These are phyloP conservation scores for Athene noctua DNA, from an alignment of 2,113 vertebrate species.

Conservation along the genomic window DNA sequence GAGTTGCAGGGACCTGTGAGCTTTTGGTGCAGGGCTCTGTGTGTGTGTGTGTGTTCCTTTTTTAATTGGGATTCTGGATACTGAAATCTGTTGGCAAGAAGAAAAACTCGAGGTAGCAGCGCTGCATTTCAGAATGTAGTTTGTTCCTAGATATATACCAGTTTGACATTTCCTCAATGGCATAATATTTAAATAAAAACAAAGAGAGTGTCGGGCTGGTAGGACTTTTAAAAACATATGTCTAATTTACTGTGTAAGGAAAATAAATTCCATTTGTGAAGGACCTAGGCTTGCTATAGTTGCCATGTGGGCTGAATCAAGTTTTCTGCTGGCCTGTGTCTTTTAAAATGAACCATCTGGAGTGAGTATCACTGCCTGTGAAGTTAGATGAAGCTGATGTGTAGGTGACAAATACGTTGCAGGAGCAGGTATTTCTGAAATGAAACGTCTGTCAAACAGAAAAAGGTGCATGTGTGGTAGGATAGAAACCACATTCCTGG, in stretches of 20 bases:
- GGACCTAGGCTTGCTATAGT: not conserved
- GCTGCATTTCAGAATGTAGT: not conserved
- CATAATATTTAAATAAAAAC: not conserved
- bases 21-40: not conserved
- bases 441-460: not conserved
- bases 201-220: not conserved
- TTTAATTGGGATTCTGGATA: not conserved
- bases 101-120: not conserved
- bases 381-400: not conserved
- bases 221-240: not conserved
- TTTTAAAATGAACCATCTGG: not conserved
- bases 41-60: not conserved
- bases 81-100: not conserved
- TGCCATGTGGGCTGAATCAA: not conserved
- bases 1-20: not conserved
- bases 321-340: not conserved
- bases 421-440: not conserved
- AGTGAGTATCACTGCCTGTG: not conserved
- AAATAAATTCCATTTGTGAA: not conserved
- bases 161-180: not conserved
- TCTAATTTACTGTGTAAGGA: not conserved
- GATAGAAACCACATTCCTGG: not conserved
- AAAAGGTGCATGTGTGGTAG: fast-evolving
- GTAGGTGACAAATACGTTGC: not conserved
- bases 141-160: not conserved